Base-by-base conservation (phyloP, 2,797 vertebrate species). In the Sebastes taczanowskii region DNA sequence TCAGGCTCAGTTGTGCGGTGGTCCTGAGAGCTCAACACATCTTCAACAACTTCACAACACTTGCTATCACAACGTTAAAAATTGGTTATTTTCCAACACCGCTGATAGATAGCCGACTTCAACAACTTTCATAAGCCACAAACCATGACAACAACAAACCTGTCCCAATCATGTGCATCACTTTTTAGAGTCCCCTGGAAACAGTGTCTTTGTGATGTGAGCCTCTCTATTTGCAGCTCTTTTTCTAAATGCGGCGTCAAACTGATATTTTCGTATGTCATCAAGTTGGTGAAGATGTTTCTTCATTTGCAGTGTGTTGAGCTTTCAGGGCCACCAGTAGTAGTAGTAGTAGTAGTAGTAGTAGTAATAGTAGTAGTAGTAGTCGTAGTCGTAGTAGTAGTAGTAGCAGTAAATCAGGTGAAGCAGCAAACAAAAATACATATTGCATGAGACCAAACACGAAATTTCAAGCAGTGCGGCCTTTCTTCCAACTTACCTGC, bases 331-430 rank as follows among this genome's bases (percentile, higher is more conserved):
- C 27, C 58, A 61, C 4, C 4, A 23, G 11, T 35, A 62, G 60
- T 32, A 62, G 9, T 30, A 20, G 11, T 13, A 38, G 5, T 38
- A 13, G 11, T 38, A 38, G 11, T 38, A 1, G 11, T 35, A 35
- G 1, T 35, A 0, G 4, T 13, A 35, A 11, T 13, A 1, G 11
- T 35, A 13, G 2, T 35, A 11, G 34, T 35, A 0, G 34, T 11
- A 5, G 5, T 38, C 14, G 16, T 8, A 34, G n/a, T 23, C 27
- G 5, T 38, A 14, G 25, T 9, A 34, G n/a, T 23, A 27, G 5
- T 38, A 38, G 5, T 38, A 38, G 25, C 14, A 34, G n/a, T 23
- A 42, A 7, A 59, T 58, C 23, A 59, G 34, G 16, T 9, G 14
- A 34, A 56, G 52, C n/a, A 8, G 52, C 13, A 25, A 11, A 11